Evolutionary conservation across 2,888 invertebrate genomes (phyloP).

Genomic region (Abscondita cerata): DNA sequence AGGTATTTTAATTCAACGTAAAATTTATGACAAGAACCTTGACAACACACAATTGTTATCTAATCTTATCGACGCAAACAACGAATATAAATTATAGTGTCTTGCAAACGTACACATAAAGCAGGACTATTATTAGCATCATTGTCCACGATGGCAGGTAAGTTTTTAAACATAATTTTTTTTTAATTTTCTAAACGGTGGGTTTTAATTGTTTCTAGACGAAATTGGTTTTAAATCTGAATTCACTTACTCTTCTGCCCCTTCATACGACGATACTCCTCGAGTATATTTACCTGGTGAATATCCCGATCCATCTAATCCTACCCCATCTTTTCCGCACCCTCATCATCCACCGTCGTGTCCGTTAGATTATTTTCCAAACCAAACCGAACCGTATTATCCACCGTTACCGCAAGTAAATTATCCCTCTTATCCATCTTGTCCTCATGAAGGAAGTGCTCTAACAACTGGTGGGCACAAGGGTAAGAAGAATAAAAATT

Average conservation of each 20-base stretch:
- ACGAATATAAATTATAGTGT: neutral
- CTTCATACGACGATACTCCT: neutral
- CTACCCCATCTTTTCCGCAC: neutral
- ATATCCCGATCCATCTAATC: neutral
- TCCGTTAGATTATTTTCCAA: neutral
- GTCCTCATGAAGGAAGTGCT: constrained; percentile 11
- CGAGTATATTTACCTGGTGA: neutral
- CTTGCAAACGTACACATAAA: neutral
- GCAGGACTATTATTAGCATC: neutral
- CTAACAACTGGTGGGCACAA: constrained; percentile 23
- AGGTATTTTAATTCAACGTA: no score
- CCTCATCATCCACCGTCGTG: constrained; percentile 5
- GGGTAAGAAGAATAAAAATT: constrained; percentile 21
- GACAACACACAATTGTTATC: neutral
- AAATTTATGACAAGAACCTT: no score
- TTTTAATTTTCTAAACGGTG: constrained; percentile 1
- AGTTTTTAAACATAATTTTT: constrained; percentile 8
- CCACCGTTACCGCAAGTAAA: constrained; percentile 6
- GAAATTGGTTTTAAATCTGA: constrained; percentile 28
- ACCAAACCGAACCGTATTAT: neutral
- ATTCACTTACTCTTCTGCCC: constrained; percentile 16
- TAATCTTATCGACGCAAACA: neutral
- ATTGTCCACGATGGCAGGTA: constrained; percentile 24
- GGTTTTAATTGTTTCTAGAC: constrained; percentile 24
- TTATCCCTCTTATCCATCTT: constrained; percentile 11